Evolutionary conservation across 2,113 vertebrate genomes (phyloP).

Genomic region (Tylochromis polylepis): DNA sequence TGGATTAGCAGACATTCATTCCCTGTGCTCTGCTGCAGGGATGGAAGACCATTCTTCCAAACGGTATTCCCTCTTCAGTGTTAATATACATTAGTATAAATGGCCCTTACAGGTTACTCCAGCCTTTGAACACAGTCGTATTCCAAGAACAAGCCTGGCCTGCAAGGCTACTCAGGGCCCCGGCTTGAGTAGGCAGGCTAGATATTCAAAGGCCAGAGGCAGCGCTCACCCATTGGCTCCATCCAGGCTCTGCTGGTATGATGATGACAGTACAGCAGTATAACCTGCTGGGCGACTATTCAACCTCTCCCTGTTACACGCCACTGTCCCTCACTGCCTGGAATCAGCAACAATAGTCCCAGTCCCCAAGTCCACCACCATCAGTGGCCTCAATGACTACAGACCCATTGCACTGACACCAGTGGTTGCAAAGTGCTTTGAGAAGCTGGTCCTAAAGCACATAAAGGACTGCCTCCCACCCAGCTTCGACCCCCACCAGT

Average conservation of each 20-base stretch:
- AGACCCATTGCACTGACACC: no score
- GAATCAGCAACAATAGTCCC: no score
- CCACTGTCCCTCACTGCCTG: no score
- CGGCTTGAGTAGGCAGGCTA: background rate
- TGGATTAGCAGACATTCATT: background rate
- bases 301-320: no score
- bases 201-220: background rate
- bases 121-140: background rate
- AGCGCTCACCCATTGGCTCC: background rate
- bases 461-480: no score
- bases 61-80: fast-evolving
- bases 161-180: background rate
- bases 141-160: background rate
- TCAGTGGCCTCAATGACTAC: no score
- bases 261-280: no score
- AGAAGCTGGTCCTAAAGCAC: no score
- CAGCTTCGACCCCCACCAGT: no score
- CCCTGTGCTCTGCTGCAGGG: background rate
- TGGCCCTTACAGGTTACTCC: background rate
- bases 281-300: no score
- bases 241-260: background rate
- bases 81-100: background rate
- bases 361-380: no score
- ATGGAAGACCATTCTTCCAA: background rate
- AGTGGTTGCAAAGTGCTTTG: no score